Conservation (phyloP, 2,888 invertebrate genomes). For the Stenotaenia linearis region DNA sequence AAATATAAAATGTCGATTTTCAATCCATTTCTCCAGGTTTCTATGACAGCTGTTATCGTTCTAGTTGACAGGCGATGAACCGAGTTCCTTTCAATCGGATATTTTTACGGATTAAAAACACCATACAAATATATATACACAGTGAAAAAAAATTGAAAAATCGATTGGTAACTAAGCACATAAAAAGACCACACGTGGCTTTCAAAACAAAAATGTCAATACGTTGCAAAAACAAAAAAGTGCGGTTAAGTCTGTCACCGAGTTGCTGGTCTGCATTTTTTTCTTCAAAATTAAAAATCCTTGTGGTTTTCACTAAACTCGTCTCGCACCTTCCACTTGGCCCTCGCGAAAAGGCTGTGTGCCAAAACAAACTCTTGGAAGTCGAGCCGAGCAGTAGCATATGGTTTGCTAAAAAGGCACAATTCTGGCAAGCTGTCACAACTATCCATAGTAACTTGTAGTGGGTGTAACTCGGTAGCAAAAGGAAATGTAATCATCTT, state of each 20-base stretch:
- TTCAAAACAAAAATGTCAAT: not conserved
- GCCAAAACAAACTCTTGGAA: not conserved
- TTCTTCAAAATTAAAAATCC: not conserved
- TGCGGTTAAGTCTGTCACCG: not conserved
- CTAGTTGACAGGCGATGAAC: not conserved
- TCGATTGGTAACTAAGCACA: not conserved
- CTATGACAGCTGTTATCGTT: not conserved
- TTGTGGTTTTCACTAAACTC: not conserved
- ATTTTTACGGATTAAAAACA: not conserved
- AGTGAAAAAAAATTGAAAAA: not conserved
- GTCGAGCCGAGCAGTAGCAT: not conserved
- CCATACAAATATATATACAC: not conserved
- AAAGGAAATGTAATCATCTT: slow-evolving; percentile 11
- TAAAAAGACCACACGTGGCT: not conserved
- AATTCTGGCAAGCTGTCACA: slow-evolving; percentile 19
- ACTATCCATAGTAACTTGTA: slow-evolving; percentile 13
- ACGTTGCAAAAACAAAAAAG: not conserved
- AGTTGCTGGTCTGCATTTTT: not conserved
- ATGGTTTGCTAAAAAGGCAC: slow-evolving; percentile 1
- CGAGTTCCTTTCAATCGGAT: not conserved
- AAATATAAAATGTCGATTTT: not conserved
- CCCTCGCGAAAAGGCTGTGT: not conserved
- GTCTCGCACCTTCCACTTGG: not conserved
- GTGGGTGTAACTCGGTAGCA: slow-evolving; percentile 2
- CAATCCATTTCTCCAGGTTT: not conserved